These are phyloP conservation scores for Parauchenoglanis ngamensis DNA, from an alignment of 2,797 vertebrate species.

Conservation along the genomic window DNA sequence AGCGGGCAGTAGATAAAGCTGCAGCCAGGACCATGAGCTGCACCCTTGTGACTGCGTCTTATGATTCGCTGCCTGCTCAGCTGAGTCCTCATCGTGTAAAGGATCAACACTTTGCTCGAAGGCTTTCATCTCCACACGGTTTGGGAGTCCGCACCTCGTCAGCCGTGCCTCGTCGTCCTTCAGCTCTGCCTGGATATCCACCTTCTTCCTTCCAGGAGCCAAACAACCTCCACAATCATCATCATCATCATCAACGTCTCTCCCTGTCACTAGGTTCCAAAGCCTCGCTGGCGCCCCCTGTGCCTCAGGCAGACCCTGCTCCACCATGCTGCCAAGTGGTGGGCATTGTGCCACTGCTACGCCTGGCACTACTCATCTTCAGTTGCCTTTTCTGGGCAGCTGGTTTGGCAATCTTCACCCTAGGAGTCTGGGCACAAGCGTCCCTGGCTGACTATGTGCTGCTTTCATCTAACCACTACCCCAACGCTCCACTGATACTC, in stretches of 20 bases:
- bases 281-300: slow-evolving; percentile 74
- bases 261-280: slow-evolving; percentile 73
- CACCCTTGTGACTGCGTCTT: slow-evolving; percentile 62
- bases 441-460: slow-evolving; percentile 82
- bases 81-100: slow-evolving; percentile 69
- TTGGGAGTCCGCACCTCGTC: slow-evolving; percentile 66
- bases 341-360: slow-evolving; percentile 82
- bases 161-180: slow-evolving; percentile 68
- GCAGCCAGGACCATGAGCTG: slow-evolving; percentile 70
- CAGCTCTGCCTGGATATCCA: slow-evolving; percentile 73
- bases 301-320: slow-evolving; percentile 59
- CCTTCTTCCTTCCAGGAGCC: slow-evolving; percentile 68
- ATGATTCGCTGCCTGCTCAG: slow-evolving; percentile 71
- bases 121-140: slow-evolving; percentile 70
- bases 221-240: slow-evolving; percentile 64
- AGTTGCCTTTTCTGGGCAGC: slow-evolving; percentile 89
- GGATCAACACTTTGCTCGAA: slow-evolving; percentile 67
- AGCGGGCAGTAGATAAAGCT: slow-evolving; percentile 67
- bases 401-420: slow-evolving; percentile 82
- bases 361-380: slow-evolving; percentile 84
- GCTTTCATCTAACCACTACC: slow-evolving; percentile 79
- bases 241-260: slow-evolving; percentile 63
- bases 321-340: slow-evolving; percentile 71
- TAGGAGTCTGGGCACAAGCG: slow-evolving; percentile 85
- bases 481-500: slow-evolving; percentile 81